Conservation (phyloP, 1,140 invertebrate species). For the Trachymyrmex cornetzi region DNA sequence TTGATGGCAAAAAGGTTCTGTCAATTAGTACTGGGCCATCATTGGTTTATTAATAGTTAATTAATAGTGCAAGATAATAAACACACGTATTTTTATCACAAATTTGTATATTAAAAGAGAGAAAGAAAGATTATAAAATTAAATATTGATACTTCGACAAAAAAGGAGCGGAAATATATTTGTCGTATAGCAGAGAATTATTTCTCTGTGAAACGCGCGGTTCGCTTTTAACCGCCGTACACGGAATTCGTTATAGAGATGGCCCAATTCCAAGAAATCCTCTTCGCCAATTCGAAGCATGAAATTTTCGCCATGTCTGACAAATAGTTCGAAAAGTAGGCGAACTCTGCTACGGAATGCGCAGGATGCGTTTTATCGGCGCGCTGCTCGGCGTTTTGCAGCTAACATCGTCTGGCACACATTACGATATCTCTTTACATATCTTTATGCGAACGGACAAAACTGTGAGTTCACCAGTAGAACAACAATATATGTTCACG, state of each 20-base stretch:
- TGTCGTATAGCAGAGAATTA: background rate
- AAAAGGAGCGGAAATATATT: slow-evolving; percentile 24
- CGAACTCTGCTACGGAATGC: slow-evolving; percentile 32
- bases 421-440: slow-evolving; percentile 30
- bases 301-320: slow-evolving; percentile 43
- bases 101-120: background rate
- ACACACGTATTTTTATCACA: background rate
- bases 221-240: background rate
- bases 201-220: background rate
- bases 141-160: background rate
- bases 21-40: no score
- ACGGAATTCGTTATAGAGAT: slow-evolving; percentile 42
- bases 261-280: slow-evolving; percentile 41
- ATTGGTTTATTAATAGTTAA: background rate
- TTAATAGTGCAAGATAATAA: background rate
- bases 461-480: background rate
- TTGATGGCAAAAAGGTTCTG: no score
- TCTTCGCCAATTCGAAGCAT: slow-evolving; percentile 21
- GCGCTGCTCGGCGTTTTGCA: background rate
- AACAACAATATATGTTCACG: slow-evolving; percentile 1
- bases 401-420: slow-evolving; percentile 33
- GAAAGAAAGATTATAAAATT: no score
- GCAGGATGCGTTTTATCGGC: slow-evolving; percentile 41
- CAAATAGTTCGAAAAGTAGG: slow-evolving; percentile 48
- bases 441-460: slow-evolving; percentile 10